Percentiles rank a stretch among this genome's conserved stretches.
phyloP scores from a whole-genome alignment of 2,797 vertebrate species.

The Borostomias antarcticus region DNA sequence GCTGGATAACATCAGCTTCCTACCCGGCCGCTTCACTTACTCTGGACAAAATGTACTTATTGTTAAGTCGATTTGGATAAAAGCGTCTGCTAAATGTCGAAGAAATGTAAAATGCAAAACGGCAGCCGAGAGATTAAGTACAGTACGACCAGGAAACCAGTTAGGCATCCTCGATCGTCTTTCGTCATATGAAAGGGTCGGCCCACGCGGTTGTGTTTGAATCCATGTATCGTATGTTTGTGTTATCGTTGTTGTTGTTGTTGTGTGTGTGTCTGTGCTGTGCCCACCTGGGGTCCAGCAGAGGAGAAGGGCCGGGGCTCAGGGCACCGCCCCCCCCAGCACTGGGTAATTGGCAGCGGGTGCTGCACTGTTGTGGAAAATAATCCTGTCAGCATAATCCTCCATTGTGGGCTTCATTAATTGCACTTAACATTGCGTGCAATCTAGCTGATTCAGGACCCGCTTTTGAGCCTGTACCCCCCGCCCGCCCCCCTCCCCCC shows the following conservation, averaged over 20 bases:
- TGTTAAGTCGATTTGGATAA: too few species aligned
- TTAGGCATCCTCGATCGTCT: too few species aligned
- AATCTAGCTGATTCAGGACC: constrained; percentile 66
- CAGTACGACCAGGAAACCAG: too few species aligned
- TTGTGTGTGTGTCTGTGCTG: constrained; percentile 14
- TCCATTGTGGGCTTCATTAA: constrained; percentile 70
- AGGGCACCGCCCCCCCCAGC: constrained; percentile 30
- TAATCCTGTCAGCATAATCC: constrained; percentile 72
- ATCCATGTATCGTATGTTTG: constrained; percentile 14
- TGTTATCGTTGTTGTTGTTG: neutral
- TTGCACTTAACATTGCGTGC: constrained; percentile 69
- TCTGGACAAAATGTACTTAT: too few species aligned
- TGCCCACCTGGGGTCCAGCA: constrained; percentile 12
- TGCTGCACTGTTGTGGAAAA: constrained; percentile 69
- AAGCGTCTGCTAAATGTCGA: too few species aligned
- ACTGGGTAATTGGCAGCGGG: constrained; percentile 57
- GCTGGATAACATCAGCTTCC: too few species aligned
- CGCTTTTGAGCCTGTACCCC: constrained; percentile 39
- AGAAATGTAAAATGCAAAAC: too few species aligned
- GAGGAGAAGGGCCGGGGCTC: constrained; percentile 3
- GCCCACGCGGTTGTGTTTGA: constrained; percentile 11
- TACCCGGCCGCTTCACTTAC: too few species aligned
- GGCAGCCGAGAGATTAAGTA: too few species aligned
- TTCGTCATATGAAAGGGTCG: too few species aligned
- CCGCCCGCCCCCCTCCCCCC: constrained; percentile 28